phyloP scores from a whole-genome alignment of 1,140 invertebrate genomes.

The Orussus abietinus region DNA sequence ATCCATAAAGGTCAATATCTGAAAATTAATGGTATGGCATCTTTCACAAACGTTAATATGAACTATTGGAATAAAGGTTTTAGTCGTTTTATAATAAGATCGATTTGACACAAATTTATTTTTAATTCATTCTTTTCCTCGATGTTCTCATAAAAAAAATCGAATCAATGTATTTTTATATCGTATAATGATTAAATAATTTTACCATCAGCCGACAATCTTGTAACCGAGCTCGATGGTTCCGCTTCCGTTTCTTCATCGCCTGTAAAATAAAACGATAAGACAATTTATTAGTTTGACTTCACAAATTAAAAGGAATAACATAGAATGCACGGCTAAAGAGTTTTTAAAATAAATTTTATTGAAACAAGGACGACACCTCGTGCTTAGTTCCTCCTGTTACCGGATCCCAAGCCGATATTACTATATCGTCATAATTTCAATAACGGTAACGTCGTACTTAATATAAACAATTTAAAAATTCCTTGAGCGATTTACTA shows the following conservation, averaged over 20 bases:
- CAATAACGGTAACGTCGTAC: too few relatives aligned
- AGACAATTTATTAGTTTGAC: too few relatives aligned
- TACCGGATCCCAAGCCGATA: too few relatives aligned
- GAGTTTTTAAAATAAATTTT: background rate
- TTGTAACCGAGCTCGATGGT: constrained; percentile 43
- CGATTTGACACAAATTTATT: too few relatives aligned
- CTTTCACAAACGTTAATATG: too few relatives aligned
- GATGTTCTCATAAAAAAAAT: background rate
- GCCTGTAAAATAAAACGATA: constrained; percentile 28
- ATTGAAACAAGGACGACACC: background rate
- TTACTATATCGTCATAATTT: too few relatives aligned
- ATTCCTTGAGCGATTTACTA: too few relatives aligned
- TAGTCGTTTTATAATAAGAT: background rate
- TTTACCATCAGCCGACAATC: constrained; percentile 47
- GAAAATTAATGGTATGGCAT: too few relatives aligned
- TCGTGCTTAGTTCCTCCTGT: too few relatives aligned
- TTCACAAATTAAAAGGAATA: background rate
- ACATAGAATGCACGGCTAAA: background rate
- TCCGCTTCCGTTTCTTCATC: constrained; percentile 47
- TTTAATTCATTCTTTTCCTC: too few relatives aligned
- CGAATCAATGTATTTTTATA: background rate
- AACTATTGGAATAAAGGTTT: background rate
- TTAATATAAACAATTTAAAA: too few relatives aligned
- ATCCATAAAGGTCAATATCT: constrained; percentile 61
- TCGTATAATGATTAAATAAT: background rate